phyloP scores from a whole-genome alignment of 2,797 vertebrate species.

The Enteromius trimaculatus region DNA sequence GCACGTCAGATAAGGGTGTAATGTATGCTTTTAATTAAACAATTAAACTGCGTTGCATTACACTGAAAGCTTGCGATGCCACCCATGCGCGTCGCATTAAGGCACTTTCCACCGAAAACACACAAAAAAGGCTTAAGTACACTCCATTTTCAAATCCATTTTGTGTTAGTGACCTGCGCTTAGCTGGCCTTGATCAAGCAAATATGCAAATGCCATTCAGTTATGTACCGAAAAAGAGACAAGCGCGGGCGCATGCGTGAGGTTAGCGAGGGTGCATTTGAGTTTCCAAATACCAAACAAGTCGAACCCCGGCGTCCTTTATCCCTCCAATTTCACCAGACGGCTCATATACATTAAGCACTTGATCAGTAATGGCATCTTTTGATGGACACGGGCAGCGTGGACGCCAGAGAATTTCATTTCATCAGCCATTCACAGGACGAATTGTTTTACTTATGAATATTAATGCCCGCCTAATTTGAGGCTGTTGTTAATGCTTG shows the following conservation, averaged over 20 bases:
- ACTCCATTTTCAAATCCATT: conserved; percentile 30
- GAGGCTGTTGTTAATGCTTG: conserved; percentile 86
- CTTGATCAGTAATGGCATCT: conserved; percentile 83
- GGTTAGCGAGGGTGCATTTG: not conserved
- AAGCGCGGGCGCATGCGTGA: not conserved
- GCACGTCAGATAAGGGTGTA: conserved; percentile 28
- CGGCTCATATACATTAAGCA: conserved; percentile 78
- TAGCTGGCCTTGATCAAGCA: conserved; percentile 36
- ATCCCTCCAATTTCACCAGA: conserved; percentile 60
- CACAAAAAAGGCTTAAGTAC: conserved; percentile 2
- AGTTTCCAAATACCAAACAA: conserved; percentile 33
- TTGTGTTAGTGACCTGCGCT: conserved; percentile 14
- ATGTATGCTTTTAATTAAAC: conserved; percentile 47
- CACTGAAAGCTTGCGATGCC: not conserved
- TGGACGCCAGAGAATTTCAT: conserved; percentile 79
- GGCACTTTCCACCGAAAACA: not conserved
- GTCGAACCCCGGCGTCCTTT: conserved; percentile 32
- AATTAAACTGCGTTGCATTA: conserved; percentile 15
- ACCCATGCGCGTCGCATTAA: not conserved
- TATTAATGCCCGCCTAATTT: conserved; percentile 88
- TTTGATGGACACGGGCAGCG: conserved; percentile 80
- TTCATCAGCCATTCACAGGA: conserved; percentile 81
- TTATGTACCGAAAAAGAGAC: not conserved
- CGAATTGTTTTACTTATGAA: conserved; percentile 89
- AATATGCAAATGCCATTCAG: conserved; percentile 37